Percentiles rank a stretch among this genome's conserved stretches.
These are phyloP conservation scores for Lomographa bimaculata DNA, from an alignment of 2,888 invertebrate species.

Conservation along the genomic window DNA sequence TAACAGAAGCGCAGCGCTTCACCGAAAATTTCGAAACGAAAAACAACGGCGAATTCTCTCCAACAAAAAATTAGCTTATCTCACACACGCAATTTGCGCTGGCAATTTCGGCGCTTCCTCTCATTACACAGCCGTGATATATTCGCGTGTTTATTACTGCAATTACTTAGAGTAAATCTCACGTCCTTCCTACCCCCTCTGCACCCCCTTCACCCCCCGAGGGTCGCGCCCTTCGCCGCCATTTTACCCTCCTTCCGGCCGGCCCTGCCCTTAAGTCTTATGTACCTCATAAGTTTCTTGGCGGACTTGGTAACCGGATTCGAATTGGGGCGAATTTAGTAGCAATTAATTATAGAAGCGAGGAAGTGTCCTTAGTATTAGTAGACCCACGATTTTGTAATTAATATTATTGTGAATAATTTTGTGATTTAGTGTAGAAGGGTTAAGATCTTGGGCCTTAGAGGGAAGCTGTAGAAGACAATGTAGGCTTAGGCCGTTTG, in stretches of 20 bases:
- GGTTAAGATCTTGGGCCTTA: conserved; percentile 36
- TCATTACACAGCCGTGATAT: conserved; percentile 83
- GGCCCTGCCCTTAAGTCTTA: conserved; percentile 83
- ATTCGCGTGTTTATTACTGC: conserved; percentile 84
- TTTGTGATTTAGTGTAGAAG: conserved; percentile 55
- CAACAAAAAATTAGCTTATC: conserved; percentile 77
- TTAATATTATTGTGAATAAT: conserved; percentile 70
- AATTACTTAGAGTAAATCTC: conserved; percentile 85
- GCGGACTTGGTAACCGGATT: conserved; percentile 82
- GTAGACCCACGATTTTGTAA: conserved; percentile 67
- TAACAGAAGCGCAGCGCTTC: conserved; percentile 5
- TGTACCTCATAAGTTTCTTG: conserved; percentile 83
- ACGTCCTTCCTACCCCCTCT: conserved; percentile 79
- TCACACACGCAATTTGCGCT: conserved; percentile 82
- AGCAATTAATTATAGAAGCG: conserved; percentile 81
- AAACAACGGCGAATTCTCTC: conserved; percentile 40
- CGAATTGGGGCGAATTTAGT: conserved; percentile 83
- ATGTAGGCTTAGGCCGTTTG: too few species aligned
- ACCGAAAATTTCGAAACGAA: conserved; percentile 36
- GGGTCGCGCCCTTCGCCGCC: conserved; percentile 79
- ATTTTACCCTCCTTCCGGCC: conserved; percentile 81
- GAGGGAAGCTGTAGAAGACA: conserved; percentile 23
- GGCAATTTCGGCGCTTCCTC: conserved; percentile 81
- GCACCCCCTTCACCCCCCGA: conserved; percentile 53
- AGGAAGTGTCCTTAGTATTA: conserved; percentile 73